Evolutionary conservation across 2,113 vertebrate species (phyloP), one percentile per base, ranked within the genome.

Genomic region (Anhinga rufa): DNA sequence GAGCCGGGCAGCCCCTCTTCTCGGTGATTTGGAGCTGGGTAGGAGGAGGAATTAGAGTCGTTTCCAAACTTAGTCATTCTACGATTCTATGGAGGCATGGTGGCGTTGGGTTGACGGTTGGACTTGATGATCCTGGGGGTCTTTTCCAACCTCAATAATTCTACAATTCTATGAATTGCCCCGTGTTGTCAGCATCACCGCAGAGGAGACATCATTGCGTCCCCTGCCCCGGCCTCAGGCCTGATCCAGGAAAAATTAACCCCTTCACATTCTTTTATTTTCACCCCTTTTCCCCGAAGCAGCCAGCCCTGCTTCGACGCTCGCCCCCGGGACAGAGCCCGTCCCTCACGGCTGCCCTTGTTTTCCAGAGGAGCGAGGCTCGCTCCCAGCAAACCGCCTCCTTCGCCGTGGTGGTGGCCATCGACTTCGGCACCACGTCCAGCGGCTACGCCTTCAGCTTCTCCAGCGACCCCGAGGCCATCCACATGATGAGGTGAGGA

Each of bases 401-500:
- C 7, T 99, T 99, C 88, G 98, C 98, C 0, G 99, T 99, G 31
- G 99, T 99, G 21, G 99, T 99, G 89, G 99, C 99, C 68, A 99
- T 99, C 6, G 99, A 99, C 95, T 99, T 99, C 0, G 99, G 99
- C 32, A 99, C 99, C 17, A 99, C 99, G 0, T 99, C 99, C 91
- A 99, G 99, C 3, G 99, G 99, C 95, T 99, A 99, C 9, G 99
- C 99, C 46, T 99, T 99, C 98, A 99, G 99, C 98, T 99, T 99
- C 95, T 97, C 98, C 28, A 98, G 98, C 24, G 99, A 99, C 92
- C 98, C 99, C 0, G 99, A 99, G 76, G 98, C 99, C 97, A 99
- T 99, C 83, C 99, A 99, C 97, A 99, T 99, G 99, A 99, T 99
- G 99, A 99, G 99, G 99, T 99, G 94, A 91, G 69, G 9, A 21